phyloP scores from a whole-genome alignment of 2,888 invertebrate species.

The Empis stercorea region DNA sequence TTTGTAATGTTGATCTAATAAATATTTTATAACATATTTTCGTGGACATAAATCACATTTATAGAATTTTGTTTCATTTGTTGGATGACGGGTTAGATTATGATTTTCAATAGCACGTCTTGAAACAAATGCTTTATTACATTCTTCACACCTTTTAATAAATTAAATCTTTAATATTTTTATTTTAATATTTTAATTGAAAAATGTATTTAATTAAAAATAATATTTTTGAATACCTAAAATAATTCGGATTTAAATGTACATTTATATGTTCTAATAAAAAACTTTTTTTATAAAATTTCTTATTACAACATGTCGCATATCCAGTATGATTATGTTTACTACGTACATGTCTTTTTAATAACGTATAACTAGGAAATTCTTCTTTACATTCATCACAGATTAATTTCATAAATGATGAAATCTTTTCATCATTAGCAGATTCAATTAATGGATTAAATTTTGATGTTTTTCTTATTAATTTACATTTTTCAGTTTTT shows the following conservation, averaged over 20 bases:
- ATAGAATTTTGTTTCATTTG: slow-evolving; percentile 28
- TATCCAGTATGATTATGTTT: slow-evolving; percentile 16
- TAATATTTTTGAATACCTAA: no score
- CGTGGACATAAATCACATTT: slow-evolving; percentile 30
- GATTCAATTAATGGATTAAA: slow-evolving; percentile 1
- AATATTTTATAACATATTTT: slow-evolving; percentile 29
- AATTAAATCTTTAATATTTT: neutral
- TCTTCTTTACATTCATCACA: slow-evolving; percentile 16
- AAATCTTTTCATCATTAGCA: slow-evolving; percentile 14
- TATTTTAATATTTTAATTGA: neutral
- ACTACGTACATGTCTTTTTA: slow-evolving; percentile 15
- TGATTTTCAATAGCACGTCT: slow-evolving; percentile 22
- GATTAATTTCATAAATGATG: slow-evolving; percentile 15
- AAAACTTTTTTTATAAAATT: slow-evolving; percentile 14
- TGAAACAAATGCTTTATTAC: slow-evolving; percentile 15
- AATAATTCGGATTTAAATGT: slow-evolving; percentile 18
- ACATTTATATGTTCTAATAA: slow-evolving; percentile 18
- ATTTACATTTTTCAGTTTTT: slow-evolving; percentile 8
- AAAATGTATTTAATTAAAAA: no score
- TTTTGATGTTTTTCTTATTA: neutral
- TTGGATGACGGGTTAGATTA: slow-evolving; percentile 28
- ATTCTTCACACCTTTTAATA: slow-evolving; percentile 15
- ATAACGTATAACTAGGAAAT: slow-evolving; percentile 12
- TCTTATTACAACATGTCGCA: slow-evolving; percentile 18
- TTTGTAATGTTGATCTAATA: slow-evolving; percentile 29